Base-by-base conservation (phyloP, 2,888 invertebrate genomes). In the Hartigia nigra region DNA sequence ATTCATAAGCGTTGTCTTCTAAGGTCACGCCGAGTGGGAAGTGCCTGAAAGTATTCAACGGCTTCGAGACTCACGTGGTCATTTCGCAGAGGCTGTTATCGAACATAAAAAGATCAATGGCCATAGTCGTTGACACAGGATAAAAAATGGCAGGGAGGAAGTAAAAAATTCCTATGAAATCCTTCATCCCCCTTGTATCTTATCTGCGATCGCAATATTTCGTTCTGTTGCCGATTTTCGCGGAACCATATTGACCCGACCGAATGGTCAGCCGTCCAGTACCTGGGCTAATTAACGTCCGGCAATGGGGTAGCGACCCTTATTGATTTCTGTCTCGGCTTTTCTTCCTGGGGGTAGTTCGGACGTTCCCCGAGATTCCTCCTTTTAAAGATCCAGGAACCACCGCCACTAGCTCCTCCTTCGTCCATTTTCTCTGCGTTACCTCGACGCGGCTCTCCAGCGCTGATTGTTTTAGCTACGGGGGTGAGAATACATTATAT, bases 401-500 rank as follows among this genome's bases (percentile, higher is more conserved):
- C 72, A 34, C 72, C 72, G 23, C 12, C 32, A 34, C 72, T 34
- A 12, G 69, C 34, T 14, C 32, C 31, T 32, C 35, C 36, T 75
- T n/a, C 69, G 23, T 76, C 31, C 76, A 32, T 55, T 76, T 36
- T 55, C 36, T 34, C 39, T 76, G 36, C 55, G 55, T 36, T 39
- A 12, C 39, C 31, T 76, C 78, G 55, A 55, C 55, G 55, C 55
- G 72, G 34, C 72, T 34, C 11, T 34, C 32, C 76, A 77, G 69
- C 80, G 77, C 81, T 85, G 85, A 89, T 89, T 88, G 88, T 89
- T 88, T 88, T 85, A 88, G 86, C 88, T 85, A 87, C 86, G 80
- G 86, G 88, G 88, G 88, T 88, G 88, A 88, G 86, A 87, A 88
- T 88, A 88, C 87, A 87, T 88, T 88, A 88, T 85, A 86, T 87